These are phyloP conservation scores for Leptodactylus fuscus DNA, from an alignment of 2,113 vertebrate genomes.

Conservation along the genomic window DNA sequence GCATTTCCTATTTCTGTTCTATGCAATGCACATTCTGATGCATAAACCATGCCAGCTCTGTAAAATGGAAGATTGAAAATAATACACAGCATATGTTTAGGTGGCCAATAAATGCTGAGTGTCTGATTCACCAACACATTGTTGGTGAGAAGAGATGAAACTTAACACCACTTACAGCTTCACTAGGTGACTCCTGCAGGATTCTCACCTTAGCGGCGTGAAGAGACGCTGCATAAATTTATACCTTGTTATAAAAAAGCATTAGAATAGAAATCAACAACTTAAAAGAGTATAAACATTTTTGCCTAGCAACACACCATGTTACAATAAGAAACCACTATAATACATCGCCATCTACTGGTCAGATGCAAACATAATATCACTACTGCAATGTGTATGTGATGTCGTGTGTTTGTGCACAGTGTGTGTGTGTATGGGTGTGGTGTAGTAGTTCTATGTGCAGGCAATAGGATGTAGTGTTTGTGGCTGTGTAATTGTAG, in stretches of 20 bases:
- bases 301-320: not conserved
- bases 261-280: slow-evolving; percentile 26
- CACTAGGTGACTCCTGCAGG: slow-evolving; percentile 46
- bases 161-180: slow-evolving; percentile 47
- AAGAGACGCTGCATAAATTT: slow-evolving; percentile 45
- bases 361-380: not conserved
- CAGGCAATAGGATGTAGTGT: too few relatives aligned
- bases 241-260: slow-evolving; percentile 30
- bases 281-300: slow-evolving; percentile 30
- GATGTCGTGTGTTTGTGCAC: too few relatives aligned
- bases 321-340: not conserved
- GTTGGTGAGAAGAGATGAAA: slow-evolving; percentile 45
- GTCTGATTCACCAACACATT: slow-evolving; percentile 51
- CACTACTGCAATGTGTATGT: too few relatives aligned
- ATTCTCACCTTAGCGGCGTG: slow-evolving; percentile 44
- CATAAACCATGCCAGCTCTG: slow-evolving; percentile 6
- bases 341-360: slow-evolving; percentile 44
- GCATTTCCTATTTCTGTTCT: too few relatives aligned
- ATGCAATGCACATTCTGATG: not conserved
- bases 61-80: not conserved
- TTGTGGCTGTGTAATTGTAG: too few relatives aligned
- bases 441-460: too few relatives aligned
- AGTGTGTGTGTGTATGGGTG: too few relatives aligned
- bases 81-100: slow-evolving; percentile 7
- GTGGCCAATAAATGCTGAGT: slow-evolving; percentile 43